Percentiles rank a stretch among this genome's conserved stretches.
phyloP scores from a whole-genome alignment of 2,797 vertebrate genomes.

The Eurystomus glaucurus region DNA sequence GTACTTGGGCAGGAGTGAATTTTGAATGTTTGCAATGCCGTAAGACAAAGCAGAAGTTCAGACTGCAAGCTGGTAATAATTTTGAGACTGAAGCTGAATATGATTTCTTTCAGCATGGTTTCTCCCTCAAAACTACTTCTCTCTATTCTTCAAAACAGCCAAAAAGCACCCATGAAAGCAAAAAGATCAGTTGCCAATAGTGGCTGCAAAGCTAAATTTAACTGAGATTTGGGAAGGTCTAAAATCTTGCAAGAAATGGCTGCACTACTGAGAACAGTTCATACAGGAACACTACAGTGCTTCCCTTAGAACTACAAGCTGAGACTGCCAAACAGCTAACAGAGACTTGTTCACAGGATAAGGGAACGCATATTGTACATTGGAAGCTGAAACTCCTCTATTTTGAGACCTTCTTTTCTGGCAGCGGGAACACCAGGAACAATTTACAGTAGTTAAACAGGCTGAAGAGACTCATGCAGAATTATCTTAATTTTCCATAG shows the following conservation, averaged over 20 bases:
- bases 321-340: background rate
- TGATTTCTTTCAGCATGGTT: background rate
- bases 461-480: background rate
- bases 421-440: background rate
- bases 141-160: background rate
- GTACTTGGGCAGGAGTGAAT: background rate
- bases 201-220: background rate
- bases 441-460: background rate
- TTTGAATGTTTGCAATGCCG: background rate
- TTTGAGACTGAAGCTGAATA: background rate
- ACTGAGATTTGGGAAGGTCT: background rate
- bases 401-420: background rate
- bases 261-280: background rate
- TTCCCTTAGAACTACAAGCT: background rate
- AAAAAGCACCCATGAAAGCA: background rate
- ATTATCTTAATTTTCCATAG: background rate
- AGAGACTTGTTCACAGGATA: background rate
- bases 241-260: background rate
- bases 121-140: background rate
- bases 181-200: background rate
- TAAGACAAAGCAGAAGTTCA: constrained; percentile 4
- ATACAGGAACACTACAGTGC: rapidly evolving
- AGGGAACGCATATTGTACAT: too few species aligned
- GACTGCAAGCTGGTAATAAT: background rate
- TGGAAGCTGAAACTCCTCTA: background rate